These are phyloP conservation scores for Glaucopsyche alexis DNA, from an alignment of 2,888 invertebrate species.

Conservation along the genomic window DNA sequence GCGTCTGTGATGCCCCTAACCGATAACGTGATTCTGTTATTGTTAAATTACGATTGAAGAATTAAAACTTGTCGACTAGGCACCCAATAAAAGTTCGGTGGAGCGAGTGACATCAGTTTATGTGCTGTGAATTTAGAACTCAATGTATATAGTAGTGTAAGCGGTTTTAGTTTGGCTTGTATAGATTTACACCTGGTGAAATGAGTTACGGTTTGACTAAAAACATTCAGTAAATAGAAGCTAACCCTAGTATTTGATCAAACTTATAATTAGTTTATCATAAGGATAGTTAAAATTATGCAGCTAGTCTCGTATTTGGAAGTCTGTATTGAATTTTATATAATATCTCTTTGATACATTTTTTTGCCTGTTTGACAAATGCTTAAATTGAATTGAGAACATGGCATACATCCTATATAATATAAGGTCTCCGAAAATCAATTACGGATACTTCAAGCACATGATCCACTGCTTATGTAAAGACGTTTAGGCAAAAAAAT, in stretches of 20 bases:
- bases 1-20: no score
- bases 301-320: slow-evolving; percentile 4
- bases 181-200: slow-evolving; percentile 40
- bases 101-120: slow-evolving; percentile 56
- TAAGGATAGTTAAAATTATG: background rate
- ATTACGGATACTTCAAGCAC: no score
- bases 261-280: background rate
- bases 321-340: background rate
- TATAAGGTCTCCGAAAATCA: no score
- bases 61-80: background rate
- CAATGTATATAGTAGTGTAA: slow-evolving; percentile 50
- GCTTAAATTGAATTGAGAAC: no score
- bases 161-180: slow-evolving; percentile 43
- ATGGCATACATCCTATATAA: no score
- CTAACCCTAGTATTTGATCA: background rate
- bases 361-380: no score
- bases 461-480: no score
- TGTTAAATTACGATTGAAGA: background rate
- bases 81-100: slow-evolving; percentile 36
- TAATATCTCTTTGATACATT: background rate
- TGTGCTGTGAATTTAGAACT: slow-evolving; percentile 46
- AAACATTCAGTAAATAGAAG: background rate
- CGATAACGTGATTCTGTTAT: background rate
- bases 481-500: no score
- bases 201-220: slow-evolving; percentile 14